Conservation (phyloP, 2,797 vertebrate genomes). For the Fundulus diaphanus region DNA sequence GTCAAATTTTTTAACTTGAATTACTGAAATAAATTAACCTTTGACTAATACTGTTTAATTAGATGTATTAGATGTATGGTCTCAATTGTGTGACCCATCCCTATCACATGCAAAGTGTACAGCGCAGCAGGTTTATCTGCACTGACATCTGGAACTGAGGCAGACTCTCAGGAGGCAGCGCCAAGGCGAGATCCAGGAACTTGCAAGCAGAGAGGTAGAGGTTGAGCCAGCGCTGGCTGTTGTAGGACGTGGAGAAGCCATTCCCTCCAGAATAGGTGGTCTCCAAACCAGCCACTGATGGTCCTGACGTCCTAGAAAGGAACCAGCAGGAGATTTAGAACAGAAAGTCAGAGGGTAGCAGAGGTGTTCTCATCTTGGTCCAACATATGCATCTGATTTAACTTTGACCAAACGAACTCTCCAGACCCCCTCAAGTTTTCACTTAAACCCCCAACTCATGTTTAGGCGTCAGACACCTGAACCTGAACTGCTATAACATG, state of each 20-base stretch:
- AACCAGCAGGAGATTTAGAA: neutral
- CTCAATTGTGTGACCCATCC: neutral
- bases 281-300: slow-evolving; percentile 95
- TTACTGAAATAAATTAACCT: neutral
- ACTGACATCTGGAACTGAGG: slow-evolving; percentile 99
- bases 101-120: slow-evolving; percentile 9
- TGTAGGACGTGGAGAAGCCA: slow-evolving; percentile 98
- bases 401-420: no score
- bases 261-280: slow-evolving; percentile 98
- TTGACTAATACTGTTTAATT: neutral
- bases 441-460: no score
- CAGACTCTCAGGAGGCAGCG: slow-evolving; percentile 95
- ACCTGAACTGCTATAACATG: no score
- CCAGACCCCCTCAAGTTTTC: rapidly evolving
- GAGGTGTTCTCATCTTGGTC: no score
- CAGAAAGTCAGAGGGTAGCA: neutral
- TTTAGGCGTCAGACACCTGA: no score
- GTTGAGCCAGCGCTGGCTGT: slow-evolving; percentile 98
- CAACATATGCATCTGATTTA: no score
- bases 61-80: neutral
- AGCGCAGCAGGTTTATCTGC: slow-evolving; percentile 21
- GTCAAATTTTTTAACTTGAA: neutral
- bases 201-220: slow-evolving; percentile 98
- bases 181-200: slow-evolving; percentile 96
- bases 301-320: slow-evolving; percentile 88